Percentiles rank a stretch among this genome's conserved stretches.
Evolutionary conservation across 2,797 vertebrate genomes (phyloP).

Genomic region (Micrastur ruficollis): DNA sequence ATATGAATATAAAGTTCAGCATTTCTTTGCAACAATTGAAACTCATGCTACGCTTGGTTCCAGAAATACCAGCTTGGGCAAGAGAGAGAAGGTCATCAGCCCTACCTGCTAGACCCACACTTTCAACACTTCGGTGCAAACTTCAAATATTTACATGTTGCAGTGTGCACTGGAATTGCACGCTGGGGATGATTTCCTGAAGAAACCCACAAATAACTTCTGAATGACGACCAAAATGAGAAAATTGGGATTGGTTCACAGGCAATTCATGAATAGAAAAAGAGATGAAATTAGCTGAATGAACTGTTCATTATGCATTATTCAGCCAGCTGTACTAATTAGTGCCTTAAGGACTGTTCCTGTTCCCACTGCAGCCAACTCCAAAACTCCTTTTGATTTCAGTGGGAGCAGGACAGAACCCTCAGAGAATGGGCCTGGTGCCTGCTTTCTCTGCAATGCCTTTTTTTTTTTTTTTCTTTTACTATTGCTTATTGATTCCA

Average conservation of each 20-base stretch:
- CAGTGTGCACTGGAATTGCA: neutral
- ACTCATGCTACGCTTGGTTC: neutral
- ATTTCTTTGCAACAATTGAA: neutral
- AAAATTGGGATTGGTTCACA: neutral
- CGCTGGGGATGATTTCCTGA: slow-evolving; percentile 2
- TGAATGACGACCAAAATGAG: slow-evolving; percentile 21
- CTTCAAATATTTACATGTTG: neutral
- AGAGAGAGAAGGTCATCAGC: neutral
- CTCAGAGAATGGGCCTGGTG: neutral
- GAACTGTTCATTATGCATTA: slow-evolving; percentile 61
- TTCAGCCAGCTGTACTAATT: slow-evolving; percentile 65
- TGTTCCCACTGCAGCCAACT: slow-evolving; percentile 51
- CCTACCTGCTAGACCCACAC: neutral
- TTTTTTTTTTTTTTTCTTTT: neutral
- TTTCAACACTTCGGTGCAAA: neutral
- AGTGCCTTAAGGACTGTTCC: slow-evolving; percentile 62
- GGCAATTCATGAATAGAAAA: slow-evolving; percentile 43
- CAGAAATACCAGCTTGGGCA: neutral
- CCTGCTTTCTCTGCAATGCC: slow-evolving; percentile 11
- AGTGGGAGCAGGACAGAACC: slow-evolving; percentile 30
- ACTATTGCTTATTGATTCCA: neutral
- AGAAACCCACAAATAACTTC: slow-evolving; percentile 53
- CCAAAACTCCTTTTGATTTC: slow-evolving; percentile 48
- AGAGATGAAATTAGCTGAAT: slow-evolving; percentile 63
- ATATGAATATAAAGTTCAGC: neutral